Evolutionary conservation across 2,888 invertebrate genomes (phyloP), one percentile per base, ranked within the genome.

Genomic region (Andricus curvator): DNA sequence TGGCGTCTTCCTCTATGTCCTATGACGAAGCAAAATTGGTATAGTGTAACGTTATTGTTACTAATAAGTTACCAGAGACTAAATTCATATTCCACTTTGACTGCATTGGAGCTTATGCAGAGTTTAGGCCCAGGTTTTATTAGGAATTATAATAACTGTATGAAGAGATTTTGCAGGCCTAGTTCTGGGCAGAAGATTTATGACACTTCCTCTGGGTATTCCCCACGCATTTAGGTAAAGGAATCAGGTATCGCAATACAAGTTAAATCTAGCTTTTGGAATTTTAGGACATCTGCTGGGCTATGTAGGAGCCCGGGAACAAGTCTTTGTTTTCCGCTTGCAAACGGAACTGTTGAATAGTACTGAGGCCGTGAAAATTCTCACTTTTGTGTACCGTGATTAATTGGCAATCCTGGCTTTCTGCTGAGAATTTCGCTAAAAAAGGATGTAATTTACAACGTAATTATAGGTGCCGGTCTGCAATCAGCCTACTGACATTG

Each of bases 291-390:
- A 56, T 37, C 74, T 74, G 74, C 74, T 56, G 56, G 4, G 56
- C 25, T 15, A 13, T 29, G 25, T 15, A 56, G 8, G 33, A 20
- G 20, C 17, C n/a, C 51, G 20, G 11, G 25, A 74, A 56, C 13
- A 37, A 51, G 56, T 33, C 74, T 56, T 74, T 74, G 56, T 74
- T 56, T n/a, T 29, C 13, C 33, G n/a, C 56, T 56, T n/a, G 56
- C 5, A 13, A 74, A 74, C 56, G 56, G 56, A 74, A 37, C 56
- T 74, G 17, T 20, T 13, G 56, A 51, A 51, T 68, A 74, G n/a
- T 56, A 74, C 70, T 25, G 44, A 44, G 44, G 44, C 68, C 44
- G 44, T 48, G 74, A 74, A 74, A 74, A 33, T 56, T 74, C 74
- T 33, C 74, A 74, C 74, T 74, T 56, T 74, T 74, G 74, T 70